phyloP scores from a whole-genome alignment of 2,113 vertebrate genomes.

The Nycticryphes semicollaris region DNA sequence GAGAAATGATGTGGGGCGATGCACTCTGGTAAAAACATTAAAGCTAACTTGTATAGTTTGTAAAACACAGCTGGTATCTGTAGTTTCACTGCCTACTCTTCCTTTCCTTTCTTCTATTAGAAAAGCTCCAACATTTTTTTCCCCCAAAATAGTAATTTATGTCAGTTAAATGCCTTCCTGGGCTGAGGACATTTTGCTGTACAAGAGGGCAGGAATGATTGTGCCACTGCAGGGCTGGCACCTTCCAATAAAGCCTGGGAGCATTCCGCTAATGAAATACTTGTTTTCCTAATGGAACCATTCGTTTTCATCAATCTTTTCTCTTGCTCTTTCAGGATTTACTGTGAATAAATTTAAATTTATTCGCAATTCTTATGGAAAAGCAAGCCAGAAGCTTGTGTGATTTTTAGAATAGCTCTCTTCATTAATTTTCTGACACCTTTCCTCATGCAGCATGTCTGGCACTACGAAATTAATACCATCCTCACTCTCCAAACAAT shows the following conservation, averaged over 20 bases:
- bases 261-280: not conserved
- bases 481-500: not conserved
- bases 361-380: not conserved
- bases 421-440: not conserved
- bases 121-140: not conserved
- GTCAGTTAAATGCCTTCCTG: rapidly evolving
- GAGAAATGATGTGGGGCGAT: not conserved
- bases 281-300: not conserved
- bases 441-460: not conserved
- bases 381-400: not conserved
- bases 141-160: not conserved
- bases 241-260: not conserved
- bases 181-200: not conserved
- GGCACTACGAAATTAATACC: not conserved
- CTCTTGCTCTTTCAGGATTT: not conserved
- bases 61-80: not conserved
- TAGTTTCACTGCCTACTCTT: not conserved
- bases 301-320: not conserved
- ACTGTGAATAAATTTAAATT: not conserved
- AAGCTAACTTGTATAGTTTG: not conserved
- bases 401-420: not conserved
- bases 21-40: not conserved
- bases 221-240: not conserved
- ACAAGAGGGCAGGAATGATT: not conserved
- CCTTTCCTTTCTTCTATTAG: not conserved